phyloP scores from a whole-genome alignment of 2,113 vertebrate genomes.

The Odocoileus virginianus region DNA sequence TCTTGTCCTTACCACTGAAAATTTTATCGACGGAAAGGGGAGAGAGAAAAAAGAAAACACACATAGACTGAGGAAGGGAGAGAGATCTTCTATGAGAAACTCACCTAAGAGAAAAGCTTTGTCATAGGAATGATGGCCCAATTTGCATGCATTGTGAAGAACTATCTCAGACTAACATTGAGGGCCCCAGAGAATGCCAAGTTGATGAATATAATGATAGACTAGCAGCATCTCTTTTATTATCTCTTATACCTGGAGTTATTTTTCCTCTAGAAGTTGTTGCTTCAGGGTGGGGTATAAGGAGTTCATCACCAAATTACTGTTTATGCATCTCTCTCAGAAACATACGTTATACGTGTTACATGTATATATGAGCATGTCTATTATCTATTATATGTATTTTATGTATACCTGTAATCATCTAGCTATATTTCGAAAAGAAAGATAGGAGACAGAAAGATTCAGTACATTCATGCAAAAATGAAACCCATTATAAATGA shows the following conservation, averaged over 20 bases:
- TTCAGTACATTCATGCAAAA: background rate
- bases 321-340: background rate
- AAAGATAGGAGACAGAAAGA: background rate
- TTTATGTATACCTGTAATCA: background rate
- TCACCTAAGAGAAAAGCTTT: background rate
- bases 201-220: background rate
- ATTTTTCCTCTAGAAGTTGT: background rate
- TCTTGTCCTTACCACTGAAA: background rate
- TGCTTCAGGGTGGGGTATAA: background rate
- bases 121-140: background rate
- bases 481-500: background rate
- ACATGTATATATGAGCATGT: background rate
- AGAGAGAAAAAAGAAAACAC: no score
- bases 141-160: background rate
- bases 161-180: background rate
- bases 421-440: background rate
- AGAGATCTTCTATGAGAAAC: background rate
- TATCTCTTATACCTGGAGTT: background rate
- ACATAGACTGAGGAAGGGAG: background rate
- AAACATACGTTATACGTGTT: background rate
- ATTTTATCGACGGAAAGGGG: background rate
- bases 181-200: background rate
- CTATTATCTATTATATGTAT: background rate
- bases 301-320: background rate
- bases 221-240: background rate